Evolutionary conservation across 2,888 invertebrate species (phyloP), one percentile per base, ranked within the genome.

Genomic region (Mimachlamys varia): DNA sequence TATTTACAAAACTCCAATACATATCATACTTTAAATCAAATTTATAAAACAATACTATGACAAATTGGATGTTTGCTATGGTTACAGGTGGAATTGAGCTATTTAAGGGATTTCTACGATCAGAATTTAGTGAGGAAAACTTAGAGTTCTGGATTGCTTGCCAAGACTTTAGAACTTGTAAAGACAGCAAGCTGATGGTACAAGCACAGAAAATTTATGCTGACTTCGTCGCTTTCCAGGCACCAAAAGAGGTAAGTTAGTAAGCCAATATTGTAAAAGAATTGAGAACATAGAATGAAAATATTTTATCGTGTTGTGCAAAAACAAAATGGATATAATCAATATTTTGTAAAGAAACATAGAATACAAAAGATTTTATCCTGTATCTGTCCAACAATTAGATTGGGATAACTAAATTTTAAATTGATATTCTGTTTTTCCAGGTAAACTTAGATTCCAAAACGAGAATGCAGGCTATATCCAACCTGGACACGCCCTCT

Each of bases 111-210:
- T 97, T 97, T 94, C 96, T 97, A 13, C 96, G 97, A 92, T 96
- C 97, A 0, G 97, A 97, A 94, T 97, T 97, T 94, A 97, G 97
- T 93, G 97, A 97, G 92, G 97, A 97, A 94, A 97, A 97, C 94
- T 96, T 97, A 44, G 97, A 97, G 93, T 97, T 97, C 94, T 97
- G 97, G 97, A 95, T 97, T 27, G 97, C 97, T 7, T 97, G 97
- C 94, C 97, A 97, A 94, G 97, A 97, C 89, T 97, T 97, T 95
- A 97, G 97, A 96, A 93, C 92, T 88, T 89, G 92, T 58, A 93
- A 92, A 7, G 95, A 95, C 89, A 92, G 95, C 7, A 97, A 96
- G 94, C 94, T 94, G 38, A 93, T 94, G 94, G 93, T 95, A 3
- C 96, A 97, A 93, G 97, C 97, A 12, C 96, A 97, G 91, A 97